Base-by-base conservation (phyloP, 2,888 invertebrate species). In the Andrena bicolor region DNA sequence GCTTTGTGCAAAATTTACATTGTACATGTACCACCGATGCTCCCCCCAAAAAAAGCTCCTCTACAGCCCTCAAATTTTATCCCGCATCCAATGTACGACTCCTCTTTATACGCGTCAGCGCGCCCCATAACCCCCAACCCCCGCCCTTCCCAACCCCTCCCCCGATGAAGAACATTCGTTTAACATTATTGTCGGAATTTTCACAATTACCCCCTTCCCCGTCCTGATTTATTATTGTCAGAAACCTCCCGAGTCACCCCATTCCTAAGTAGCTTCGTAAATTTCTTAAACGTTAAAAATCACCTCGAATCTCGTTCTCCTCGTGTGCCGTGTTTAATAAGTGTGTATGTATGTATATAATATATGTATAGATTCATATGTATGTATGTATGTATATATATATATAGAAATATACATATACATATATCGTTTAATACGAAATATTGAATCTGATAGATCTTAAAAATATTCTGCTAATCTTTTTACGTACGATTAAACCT, bases 1-100 rank as follows among this genome's bases (percentile, higher is more conserved):
- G 87, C 85, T 92, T 92, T 93, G 93, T 93, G 93, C 92, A 93
- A 92, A 93, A 93, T 93, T 90, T 93, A 93, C 92, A 93, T 89
- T 84, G 87, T 91, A 90, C 89, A 86, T 85, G 77, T 76, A 71
- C 63, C 81, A 76, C 49, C 79, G 82, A 79, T 80, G 79, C 82
- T 66, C 32, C 26, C 63, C 64, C 16, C n/a, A n/a, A n/a, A 68
- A 16, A 41, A 41, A 30, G 23, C 53, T 61, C 28, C 23, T 73
- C 58, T 60, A 13, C 23, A 48, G 23, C 41, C 28, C n/a, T 6
- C 35, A 20, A 23, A 23, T 32, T 49, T 72, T 16, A 32, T 51
- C 53, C n/a, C 23, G n/a, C 32, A 30, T n/a, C 41, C 58, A 60
- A 63, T 26, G 28, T 26, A 63, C 53, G 63, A 76, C 26, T 48